Conservation (phyloP, 1,140 invertebrate genomes). For the Eueides isabella region DNA sequence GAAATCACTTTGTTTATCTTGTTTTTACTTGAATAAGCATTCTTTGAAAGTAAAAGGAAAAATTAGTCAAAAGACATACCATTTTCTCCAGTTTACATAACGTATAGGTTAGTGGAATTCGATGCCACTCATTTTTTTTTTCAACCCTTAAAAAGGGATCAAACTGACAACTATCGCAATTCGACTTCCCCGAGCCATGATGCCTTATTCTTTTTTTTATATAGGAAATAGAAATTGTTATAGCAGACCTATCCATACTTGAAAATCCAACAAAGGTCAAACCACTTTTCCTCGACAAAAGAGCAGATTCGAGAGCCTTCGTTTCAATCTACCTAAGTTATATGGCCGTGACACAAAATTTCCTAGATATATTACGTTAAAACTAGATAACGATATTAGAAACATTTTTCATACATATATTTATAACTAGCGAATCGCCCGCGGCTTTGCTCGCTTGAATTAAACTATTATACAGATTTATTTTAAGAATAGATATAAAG, state of each 20-base stretch:
- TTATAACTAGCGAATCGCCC: no score
- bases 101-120: no score
- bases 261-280: constrained; percentile 8
- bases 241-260: background rate
- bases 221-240: constrained; percentile 5
- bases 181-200: background rate
- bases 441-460: no score
- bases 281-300: constrained; percentile 7
- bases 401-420: background rate
- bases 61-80: no score
- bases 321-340: constrained; percentile 8
- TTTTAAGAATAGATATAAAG: no score
- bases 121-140: no score
- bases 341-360: background rate
- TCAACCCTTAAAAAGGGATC: background rate
- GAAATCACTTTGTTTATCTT: no score
- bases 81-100: no score
- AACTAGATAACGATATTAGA: background rate
- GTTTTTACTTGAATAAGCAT: no score
- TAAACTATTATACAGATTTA: no score
- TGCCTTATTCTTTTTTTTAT: background rate
- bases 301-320: constrained; percentile 10
- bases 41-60: no score
- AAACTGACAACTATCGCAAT: background rate
- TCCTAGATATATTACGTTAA: background rate